Evolutionary conservation across 2,113 vertebrate genomes (phyloP).

Genomic region (Gopherus flavomarginatus): DNA sequence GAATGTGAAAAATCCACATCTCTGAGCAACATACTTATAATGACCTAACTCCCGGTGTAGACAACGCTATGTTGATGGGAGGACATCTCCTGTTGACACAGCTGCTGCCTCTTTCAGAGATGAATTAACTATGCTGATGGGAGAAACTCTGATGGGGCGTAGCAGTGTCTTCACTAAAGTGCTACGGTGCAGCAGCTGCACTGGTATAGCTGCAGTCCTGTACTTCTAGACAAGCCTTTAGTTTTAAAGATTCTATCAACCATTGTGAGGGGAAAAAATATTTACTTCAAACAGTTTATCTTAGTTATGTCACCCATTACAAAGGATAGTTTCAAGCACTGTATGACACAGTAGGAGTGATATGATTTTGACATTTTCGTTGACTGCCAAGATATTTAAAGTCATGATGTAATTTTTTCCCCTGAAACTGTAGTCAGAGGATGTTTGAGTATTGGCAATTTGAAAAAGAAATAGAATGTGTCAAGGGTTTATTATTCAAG

Average conservation of each 20-base stretch:
- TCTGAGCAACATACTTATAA: background rate
- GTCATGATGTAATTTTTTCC: conserved; percentile 34
- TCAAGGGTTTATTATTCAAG: conserved; percentile 33
- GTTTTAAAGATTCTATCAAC: background rate
- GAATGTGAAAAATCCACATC: background rate
- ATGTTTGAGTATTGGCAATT: background rate
- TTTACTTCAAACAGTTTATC: conserved; percentile 7
- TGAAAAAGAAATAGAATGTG: conserved; percentile 38
- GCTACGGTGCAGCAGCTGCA: no score
- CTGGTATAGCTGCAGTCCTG: no score
- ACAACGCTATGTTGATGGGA: background rate
- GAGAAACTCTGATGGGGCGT: no score
- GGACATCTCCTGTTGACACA: no score
- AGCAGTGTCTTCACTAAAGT: background rate
- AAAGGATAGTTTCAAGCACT: background rate
- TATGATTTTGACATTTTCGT: conserved; percentile 9
- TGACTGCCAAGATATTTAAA: conserved; percentile 60
- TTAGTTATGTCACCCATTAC: conserved; percentile 5
- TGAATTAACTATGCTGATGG: background rate
- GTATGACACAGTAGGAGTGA: background rate
- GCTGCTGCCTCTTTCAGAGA: background rate
- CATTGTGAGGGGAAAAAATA: background rate
- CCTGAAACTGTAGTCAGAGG: conserved; percentile 13
- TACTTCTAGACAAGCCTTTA: background rate
- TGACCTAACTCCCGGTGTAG: background rate